These are phyloP conservation scores for Onychomys torridus DNA, from an alignment of 2,797 vertebrate genomes.

Conservation along the genomic window DNA sequence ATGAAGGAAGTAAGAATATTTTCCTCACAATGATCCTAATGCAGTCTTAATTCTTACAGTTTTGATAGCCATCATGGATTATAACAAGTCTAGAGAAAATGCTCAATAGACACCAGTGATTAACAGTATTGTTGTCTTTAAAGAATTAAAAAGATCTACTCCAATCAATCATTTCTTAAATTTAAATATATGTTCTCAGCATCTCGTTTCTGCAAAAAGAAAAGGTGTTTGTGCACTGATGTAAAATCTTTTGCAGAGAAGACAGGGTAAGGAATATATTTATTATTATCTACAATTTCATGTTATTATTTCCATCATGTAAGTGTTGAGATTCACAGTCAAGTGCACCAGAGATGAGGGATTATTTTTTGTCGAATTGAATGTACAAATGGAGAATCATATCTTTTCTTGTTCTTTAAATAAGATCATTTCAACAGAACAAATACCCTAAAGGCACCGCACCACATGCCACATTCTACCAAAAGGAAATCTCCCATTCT, in stretches of 20 bases:
- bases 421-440: conserved; percentile 33
- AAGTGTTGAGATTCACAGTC: conserved; percentile 44
- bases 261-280: conserved; percentile 52
- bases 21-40: neutral
- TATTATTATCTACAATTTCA: conserved; percentile 70
- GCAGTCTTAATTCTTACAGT: neutral
- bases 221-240: conserved; percentile 27
- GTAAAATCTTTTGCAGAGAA: conserved; percentile 45
- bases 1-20: neutral
- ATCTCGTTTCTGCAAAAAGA: conserved; percentile 37
- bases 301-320: conserved; percentile 61
- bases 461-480: neutral
- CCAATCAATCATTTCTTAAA: conserved; percentile 49
- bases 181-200: neutral
- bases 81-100: neutral
- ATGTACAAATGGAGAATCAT: conserved; percentile 42
- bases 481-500: conserved; percentile 41
- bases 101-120: neutral
- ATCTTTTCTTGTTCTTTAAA: conserved; percentile 60
- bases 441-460: conserved; percentile 23
- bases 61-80: neutral
- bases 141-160: conserved; percentile 33
- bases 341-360: conserved; percentile 13
- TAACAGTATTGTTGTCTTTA: neutral
- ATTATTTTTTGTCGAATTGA: conserved; percentile 35